Base-by-base conservation (phyloP, 2,113 vertebrate species). In the Trichechus manatus region DNA sequence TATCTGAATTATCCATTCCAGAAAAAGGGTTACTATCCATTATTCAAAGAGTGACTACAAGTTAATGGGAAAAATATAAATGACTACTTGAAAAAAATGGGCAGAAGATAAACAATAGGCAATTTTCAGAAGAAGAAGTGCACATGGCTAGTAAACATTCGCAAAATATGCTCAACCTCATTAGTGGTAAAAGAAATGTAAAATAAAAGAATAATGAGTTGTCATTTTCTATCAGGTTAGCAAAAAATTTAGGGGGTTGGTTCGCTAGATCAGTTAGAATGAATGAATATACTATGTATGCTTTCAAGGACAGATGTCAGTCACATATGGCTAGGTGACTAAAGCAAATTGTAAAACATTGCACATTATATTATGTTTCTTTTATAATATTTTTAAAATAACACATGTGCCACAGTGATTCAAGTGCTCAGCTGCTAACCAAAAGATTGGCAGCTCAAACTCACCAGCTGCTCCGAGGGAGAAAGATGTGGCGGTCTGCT, bases 1-100 rank as follows among this genome's bases (percentile, higher is more conserved):
- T 68, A 36, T 68, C 95, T 94, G 50, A 87, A 64, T 91, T 89
- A 83, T 50, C 77, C 79, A 70, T 90, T 75, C 78, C 17, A 31
- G 39, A 70, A 86, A 86, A 64, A 66, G 63, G 27, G 42, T 93
- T 79, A 68, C 25, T 47, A 44, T 19, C 61, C 63, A 77, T 86
- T 79, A 86, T 91, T 87, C 53, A 95, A 91, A 74, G 78, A 77
- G 59, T 29, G 5, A 44, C 61, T 63, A 53, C 5, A 94, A 87
- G 42, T 82, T 89, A 83, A 91, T 79, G 29, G 94, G 63, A 87
- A 89, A 95, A 77, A 94, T 44, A 92, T 64, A 93, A 95, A 70
- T 81, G 33, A 29, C 42, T 36, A 77, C 31, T 94, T 64, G 44
- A 19, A 77, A 70, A 75, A 95, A 92, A 78, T 66, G 64, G 31